These are phyloP conservation scores for Saxicola maurus DNA, from an alignment of 2,797 vertebrate species.

Conservation along the genomic window DNA sequence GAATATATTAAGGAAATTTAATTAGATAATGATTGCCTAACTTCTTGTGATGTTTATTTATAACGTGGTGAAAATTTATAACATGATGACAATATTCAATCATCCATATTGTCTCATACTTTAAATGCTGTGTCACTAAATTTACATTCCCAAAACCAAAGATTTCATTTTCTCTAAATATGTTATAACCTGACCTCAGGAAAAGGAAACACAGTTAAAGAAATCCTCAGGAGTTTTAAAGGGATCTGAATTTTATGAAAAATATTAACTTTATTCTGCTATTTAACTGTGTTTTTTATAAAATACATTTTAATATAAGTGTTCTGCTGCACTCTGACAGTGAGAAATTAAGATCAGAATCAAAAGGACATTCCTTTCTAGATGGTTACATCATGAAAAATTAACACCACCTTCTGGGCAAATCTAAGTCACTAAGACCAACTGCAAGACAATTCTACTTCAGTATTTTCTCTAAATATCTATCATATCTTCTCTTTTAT, in stretches of 20 bases:
- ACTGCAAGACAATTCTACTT: background rate
- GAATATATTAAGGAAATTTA: conserved; percentile 13
- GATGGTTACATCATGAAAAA: background rate
- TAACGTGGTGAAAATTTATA: background rate
- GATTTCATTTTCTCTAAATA: conserved; percentile 65
- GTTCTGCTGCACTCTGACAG: background rate
- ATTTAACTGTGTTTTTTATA: conserved; percentile 17
- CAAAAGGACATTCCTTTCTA: background rate
- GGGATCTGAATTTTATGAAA: conserved; percentile 57
- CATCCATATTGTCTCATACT: background rate
- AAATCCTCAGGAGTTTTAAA: conserved; percentile 62
- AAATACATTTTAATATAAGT: conserved; percentile 19
- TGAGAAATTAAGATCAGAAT: background rate
- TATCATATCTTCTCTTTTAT: background rate
- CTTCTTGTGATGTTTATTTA: background rate
- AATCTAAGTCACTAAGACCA: background rate
- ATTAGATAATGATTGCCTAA: conserved; percentile 5
- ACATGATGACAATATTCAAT: background rate
- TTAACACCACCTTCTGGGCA: background rate
- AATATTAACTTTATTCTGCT: conserved; percentile 59
- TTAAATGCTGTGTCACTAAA: background rate
- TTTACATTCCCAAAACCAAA: conserved; percentile 53
- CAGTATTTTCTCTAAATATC: background rate
- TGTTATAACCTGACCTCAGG: conserved; percentile 56
- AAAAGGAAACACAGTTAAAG: conserved; percentile 58